Base-by-base conservation (phyloP, 2,888 invertebrate genomes). In the Platypus cylindrus region DNA sequence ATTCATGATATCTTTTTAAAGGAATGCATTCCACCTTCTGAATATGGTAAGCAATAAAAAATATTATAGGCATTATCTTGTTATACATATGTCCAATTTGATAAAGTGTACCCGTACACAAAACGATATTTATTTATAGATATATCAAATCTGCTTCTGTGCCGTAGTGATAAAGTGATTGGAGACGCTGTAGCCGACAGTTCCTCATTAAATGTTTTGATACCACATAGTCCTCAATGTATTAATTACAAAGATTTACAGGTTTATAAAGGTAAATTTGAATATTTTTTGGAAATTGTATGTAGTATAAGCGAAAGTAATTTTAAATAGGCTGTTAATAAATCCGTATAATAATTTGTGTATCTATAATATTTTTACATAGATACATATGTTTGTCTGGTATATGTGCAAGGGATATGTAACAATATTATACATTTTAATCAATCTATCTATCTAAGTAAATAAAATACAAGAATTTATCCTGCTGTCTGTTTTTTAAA, bases 11-110 rank as follows among this genome's bases (percentile, higher is more conserved):
- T 81, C 51, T 75, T 66, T 52, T 60, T 83, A 5, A 68, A 71
- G 30, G 81, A 83, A 54, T 83, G 86, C 50, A 68, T 90, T 55
- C 86, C 84, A 14, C 82, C 87, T 7, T 85, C 87, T 0, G 86
- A 86, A 67, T 85, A 84, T 64, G 89, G 85, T 84, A 63, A 58
- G 56, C 3, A 37, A 16, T 15, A 25, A 5, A n/a, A 5, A 31
- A n/a, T 32, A 12, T n/a, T 35, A 22, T 17, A 15, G 15, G 32
- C 13, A 32, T 26, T 23, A 13, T 26, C 16, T 31, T 33, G n/a
- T 24, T 30, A 25, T 28, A 32, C 27, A 30, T 15, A 20, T 25
- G 36, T 24, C 14, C 28, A 20, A 33, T 18, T 30, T 20, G 9
- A 7, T 20, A 7, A 5, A 20, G 7, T n/a, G n/a, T n/a, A n/a